Evolutionary conservation across 2,113 vertebrate species (phyloP).

Genomic region (Gobius niger): DNA sequence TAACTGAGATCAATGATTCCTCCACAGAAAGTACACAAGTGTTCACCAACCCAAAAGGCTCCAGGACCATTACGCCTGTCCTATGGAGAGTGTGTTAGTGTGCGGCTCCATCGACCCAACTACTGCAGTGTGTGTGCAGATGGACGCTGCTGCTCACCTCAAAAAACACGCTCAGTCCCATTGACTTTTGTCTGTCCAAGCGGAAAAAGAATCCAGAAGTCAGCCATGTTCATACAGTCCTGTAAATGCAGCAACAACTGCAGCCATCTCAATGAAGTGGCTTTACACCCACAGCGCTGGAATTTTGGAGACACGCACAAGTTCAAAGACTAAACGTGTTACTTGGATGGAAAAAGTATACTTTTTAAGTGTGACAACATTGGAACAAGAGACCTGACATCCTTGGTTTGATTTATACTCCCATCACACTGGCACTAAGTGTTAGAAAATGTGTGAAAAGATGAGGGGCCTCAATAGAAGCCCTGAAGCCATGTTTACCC

Average conservation of each 20-base stretch:
- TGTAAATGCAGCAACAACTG: conserved; percentile 79
- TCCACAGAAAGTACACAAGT: conserved; percentile 74
- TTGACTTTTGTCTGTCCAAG: conserved; percentile 77
- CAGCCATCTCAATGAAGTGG: conserved; percentile 73
- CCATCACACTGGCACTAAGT: conserved; percentile 18
- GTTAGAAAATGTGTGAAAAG: conserved; percentile 40
- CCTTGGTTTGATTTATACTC: conserved; percentile 12
- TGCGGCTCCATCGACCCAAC: conserved; percentile 74
- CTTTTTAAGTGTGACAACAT: conserved; percentile 24
- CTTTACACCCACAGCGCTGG: conserved; percentile 70
- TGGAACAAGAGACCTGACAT: conserved; percentile 16
- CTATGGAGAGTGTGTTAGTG: conserved; percentile 76
- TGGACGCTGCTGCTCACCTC: conserved; percentile 78
- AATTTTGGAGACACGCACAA: conserved; percentile 76
- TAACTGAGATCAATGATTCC: conserved; percentile 12
- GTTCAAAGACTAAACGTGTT: conserved; percentile 65
- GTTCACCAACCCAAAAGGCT: conserved; percentile 74
- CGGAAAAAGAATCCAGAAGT: conserved; percentile 71
- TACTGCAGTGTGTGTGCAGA: conserved; percentile 78
- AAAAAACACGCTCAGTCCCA: conserved; percentile 72
- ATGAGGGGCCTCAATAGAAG: conserved; percentile 49
- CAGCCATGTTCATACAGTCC: conserved; percentile 80
- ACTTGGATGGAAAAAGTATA: conserved; percentile 13
- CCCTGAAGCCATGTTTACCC: conserved; percentile 34
- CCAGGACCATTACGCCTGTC: conserved; percentile 64